Base-by-base conservation (phyloP, 2,888 invertebrate species). In the Hypomecis atomaria region DNA sequence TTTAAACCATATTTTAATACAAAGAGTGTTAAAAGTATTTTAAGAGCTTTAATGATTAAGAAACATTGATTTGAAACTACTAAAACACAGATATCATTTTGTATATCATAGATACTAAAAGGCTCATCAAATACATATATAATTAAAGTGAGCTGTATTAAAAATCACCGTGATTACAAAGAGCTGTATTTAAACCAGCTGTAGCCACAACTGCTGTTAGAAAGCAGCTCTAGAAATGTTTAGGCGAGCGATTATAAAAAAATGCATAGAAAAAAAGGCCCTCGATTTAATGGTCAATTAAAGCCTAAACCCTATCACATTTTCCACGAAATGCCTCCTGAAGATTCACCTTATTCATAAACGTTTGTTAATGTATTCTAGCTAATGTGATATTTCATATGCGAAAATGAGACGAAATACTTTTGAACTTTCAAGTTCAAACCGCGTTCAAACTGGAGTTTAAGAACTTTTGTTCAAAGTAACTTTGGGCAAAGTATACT, bases 281-380 rank as follows among this genome's bases (percentile, higher is more conserved):
- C 49, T 64, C 54, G 42, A 7, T 42, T 60, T 42, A 65, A 70
- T 72, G 75, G 87, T 87, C 88, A 90, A 90, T 89, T 89, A 90
- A 83, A 88, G 89, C 87, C 89, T 89, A 89, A 90, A 89, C 85
- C 90, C 89, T 86, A 85, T 85, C 83, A 87, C 87, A 87, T 86
- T 84, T 81, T 78, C 77, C 77, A 79, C 76, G 76, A 85, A 86
- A 85, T 85, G 79, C 78, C 87, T 84, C 83, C 85, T 70, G 70
- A 76, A n/a, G 23, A 52, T 40, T 5, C 4, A 38, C 38, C n/a
- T 52, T 23, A 38, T 40, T 33, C 40, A 42, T 42, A 52, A 52
- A 42, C 52, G n/a, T 23, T 43, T 43, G 4, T 38, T 4, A 3
- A 38, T 38, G 38, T 38, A 38, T 13, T 50, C 6, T 50, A 9